These are phyloP conservation scores for Cassiopea andromeda DNA, from an alignment of 30 jellyfish, hydroid and myxozoan species.

Conservation along the genomic window DNA sequence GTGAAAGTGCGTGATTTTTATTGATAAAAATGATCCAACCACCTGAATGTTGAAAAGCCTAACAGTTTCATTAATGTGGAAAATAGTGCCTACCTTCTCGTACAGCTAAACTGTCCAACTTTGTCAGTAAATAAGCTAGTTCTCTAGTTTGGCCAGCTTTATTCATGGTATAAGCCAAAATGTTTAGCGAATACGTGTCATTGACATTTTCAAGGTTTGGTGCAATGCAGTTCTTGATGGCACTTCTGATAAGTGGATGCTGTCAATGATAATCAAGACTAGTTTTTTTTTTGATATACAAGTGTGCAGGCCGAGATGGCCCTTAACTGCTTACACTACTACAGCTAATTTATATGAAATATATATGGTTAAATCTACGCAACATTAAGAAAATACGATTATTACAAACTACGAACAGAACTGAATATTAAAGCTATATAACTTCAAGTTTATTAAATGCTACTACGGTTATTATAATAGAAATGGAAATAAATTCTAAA, in stretches of 20 bases:
- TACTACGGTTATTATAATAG: too few relatives aligned
- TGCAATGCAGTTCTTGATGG: constrained; percentile 70
- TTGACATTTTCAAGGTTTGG: constrained; percentile 49
- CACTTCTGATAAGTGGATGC: constrained; percentile 58
- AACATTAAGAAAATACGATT: too few relatives aligned
- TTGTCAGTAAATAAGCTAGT: constrained; percentile 21
- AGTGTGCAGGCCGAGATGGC: neutral
- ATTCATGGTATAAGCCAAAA: constrained; percentile 77
- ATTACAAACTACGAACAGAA: too few relatives aligned
- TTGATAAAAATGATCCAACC: neutral
- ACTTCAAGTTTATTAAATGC: too few relatives aligned
- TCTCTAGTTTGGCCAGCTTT: constrained; percentile 74
- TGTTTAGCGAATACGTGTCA: constrained; percentile 76
- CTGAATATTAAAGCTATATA: too few relatives aligned
- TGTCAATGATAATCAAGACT: neutral
- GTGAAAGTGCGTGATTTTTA: neutral
- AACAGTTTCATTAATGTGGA: neutral
- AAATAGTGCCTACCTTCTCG: constrained; percentile 40
- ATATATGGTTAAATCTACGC: too few relatives aligned
- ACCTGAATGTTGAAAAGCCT: neutral
- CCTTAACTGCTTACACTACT: neutral
- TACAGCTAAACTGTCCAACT: constrained; percentile 47
- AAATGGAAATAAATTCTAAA: too few relatives aligned
- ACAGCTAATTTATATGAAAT: too few relatives aligned
- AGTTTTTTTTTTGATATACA: neutral